Percentiles rank a stretch among this genome's conserved stretches.
phyloP scores from a whole-genome alignment of 2,797 vertebrate genomes.

The Emys orbicularis region DNA sequence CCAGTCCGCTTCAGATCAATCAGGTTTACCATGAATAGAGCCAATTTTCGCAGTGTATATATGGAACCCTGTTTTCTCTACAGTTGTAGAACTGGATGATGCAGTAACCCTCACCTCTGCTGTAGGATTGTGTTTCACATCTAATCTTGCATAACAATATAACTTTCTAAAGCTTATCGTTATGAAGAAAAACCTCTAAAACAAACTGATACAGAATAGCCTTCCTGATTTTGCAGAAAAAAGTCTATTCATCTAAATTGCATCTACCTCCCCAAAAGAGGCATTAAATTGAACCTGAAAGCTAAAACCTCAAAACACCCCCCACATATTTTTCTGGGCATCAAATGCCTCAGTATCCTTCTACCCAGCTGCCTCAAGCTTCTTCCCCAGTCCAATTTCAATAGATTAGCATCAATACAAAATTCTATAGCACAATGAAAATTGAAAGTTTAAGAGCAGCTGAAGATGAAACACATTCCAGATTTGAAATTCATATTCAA shows the following conservation, averaged over 20 bases:
- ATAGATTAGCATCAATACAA: not conserved
- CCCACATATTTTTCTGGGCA: not conserved
- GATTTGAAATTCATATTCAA: not conserved
- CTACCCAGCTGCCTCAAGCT: not conserved
- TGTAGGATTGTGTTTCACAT: not conserved
- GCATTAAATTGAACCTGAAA: not conserved
- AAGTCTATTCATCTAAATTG: not conserved
- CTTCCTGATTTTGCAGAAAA: not conserved
- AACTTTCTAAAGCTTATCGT: accelerated
- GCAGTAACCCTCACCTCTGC: not conserved
- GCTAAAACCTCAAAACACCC: not conserved
- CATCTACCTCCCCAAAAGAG: not conserved
- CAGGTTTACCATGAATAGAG: not conserved
- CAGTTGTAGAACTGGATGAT: not conserved
- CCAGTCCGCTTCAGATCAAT: not conserved
- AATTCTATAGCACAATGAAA: not conserved
- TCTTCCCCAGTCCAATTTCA: not conserved
- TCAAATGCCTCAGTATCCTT: not conserved
- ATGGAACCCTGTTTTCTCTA: not conserved
- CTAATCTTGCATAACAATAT: not conserved
- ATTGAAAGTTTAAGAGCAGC: not conserved
- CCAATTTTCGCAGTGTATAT: not conserved
- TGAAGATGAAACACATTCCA: not conserved
- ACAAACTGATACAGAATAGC: not conserved
- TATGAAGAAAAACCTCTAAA: not conserved